A percentile compares a stretch with the other conserved stretches of the same genome.
phyloP scores from a whole-genome alignment of 2,797 vertebrate genomes.

The Ibycter americanus region DNA sequence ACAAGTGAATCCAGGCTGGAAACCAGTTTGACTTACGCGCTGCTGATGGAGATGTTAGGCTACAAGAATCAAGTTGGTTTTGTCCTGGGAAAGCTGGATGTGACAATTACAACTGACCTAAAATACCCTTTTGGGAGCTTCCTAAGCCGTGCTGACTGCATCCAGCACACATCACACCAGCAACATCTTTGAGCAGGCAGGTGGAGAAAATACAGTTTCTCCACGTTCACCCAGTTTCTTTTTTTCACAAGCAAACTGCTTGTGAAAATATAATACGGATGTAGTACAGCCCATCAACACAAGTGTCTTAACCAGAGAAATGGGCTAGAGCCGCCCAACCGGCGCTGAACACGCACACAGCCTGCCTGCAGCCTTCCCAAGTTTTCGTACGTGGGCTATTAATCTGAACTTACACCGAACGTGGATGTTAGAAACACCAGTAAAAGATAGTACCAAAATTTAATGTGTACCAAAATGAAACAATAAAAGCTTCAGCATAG shows the following conservation, averaged over 20 bases:
- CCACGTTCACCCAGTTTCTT: not conserved
- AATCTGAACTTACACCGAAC: not conserved
- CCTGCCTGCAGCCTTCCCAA: not conserved
- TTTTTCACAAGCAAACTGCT: not conserved
- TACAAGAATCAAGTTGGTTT: not conserved
- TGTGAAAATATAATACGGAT: not conserved
- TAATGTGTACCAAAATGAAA: constrained; percentile 41
- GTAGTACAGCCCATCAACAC: not conserved
- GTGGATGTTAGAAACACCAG: not conserved
- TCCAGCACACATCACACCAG: not conserved
- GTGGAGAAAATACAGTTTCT: not conserved
- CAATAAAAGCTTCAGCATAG: constrained; percentile 38
- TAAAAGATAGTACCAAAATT: constrained; percentile 41
- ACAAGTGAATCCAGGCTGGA: not conserved
- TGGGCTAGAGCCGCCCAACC: not conserved
- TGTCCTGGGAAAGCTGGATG: not conserved
- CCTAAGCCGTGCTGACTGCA: rapidly evolving
- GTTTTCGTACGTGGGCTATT: not conserved
- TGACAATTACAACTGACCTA: not conserved
- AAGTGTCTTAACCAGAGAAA: not conserved
- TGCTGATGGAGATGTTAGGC: not conserved
- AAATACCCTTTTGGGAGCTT: not conserved
- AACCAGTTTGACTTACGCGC: not conserved
- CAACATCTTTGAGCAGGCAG: not conserved
- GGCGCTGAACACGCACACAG: not conserved